Percentiles rank a stretch among this genome's conserved stretches.
Conservation (phyloP, 2,113 vertebrate genomes). For the Bombycilla garrulus region DNA sequence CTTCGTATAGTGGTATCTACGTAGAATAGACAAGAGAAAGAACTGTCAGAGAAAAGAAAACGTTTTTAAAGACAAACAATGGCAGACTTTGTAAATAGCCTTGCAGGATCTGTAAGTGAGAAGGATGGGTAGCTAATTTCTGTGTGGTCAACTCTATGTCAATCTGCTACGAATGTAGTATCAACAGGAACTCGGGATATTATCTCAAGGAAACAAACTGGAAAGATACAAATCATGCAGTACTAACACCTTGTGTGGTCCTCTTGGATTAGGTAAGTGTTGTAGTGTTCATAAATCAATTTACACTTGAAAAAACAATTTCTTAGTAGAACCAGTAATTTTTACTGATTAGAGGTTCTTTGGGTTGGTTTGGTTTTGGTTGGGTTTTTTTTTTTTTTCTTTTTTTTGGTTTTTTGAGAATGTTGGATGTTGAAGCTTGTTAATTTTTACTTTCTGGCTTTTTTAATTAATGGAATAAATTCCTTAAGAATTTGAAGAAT, state of each 20-base stretch:
- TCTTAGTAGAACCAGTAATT: neutral
- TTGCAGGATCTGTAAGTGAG: slow-evolving; percentile 43
- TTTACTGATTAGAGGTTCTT: neutral
- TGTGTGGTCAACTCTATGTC: slow-evolving; percentile 59
- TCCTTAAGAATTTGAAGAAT: neutral
- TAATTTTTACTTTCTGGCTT: neutral
- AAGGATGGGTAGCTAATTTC: slow-evolving; percentile 76
- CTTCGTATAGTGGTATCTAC: neutral
- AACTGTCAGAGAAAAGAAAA: neutral
- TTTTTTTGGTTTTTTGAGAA: neutral
- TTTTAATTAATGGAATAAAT: neutral
- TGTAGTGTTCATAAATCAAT: neutral
- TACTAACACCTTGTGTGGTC: slow-evolving; percentile 52
- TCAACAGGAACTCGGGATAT: slow-evolving; percentile 62
- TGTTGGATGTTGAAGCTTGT: neutral
- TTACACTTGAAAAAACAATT: neutral
- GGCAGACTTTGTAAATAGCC: slow-evolving; percentile 35
- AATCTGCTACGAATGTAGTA: slow-evolving; percentile 63
- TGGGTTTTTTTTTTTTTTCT: neutral
- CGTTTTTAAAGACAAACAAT: slow-evolving; percentile 16
- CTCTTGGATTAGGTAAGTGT: slow-evolving; percentile 74
- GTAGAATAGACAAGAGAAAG: slow-evolving; percentile 61
- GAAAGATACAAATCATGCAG: slow-evolving; percentile 55
- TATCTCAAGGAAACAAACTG: slow-evolving; percentile 74
- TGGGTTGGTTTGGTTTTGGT: too few species aligned